Conservation (phyloP, 2,113 vertebrate genomes). For the Natator depressus region DNA sequence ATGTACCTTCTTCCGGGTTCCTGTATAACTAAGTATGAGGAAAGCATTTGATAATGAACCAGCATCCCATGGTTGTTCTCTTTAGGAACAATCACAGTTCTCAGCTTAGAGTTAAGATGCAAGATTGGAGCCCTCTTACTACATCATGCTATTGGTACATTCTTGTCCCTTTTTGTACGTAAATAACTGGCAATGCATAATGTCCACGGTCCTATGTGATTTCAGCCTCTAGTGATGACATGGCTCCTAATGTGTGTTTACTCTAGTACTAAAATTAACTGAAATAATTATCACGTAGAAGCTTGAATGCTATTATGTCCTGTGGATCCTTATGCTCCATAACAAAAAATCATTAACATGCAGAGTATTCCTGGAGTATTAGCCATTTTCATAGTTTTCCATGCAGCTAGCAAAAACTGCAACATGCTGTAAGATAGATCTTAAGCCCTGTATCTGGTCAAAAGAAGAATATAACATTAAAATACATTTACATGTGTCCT, state of each 20-base stretch:
- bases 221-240: background rate
- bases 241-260: background rate
- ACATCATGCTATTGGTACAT: background rate
- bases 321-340: background rate
- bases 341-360: background rate
- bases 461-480: background rate
- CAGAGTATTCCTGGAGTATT: background rate
- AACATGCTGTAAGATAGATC: background rate
- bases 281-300: background rate
- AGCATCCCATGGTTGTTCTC: background rate
- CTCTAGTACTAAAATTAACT: background rate
- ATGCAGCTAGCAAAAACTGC: background rate
- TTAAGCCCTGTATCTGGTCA: background rate
- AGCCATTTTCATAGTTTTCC: background rate
- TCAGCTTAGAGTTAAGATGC: background rate
- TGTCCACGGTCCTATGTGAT: background rate
- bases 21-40: background rate
- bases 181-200: background rate
- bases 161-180: background rate
- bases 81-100: background rate
- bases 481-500: background rate
- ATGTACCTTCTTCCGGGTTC: background rate
- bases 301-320: background rate
- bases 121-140: background rate
- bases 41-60: background rate